Base-by-base conservation (phyloP, 2,888 invertebrate species). In the Clanis bilineata region DNA sequence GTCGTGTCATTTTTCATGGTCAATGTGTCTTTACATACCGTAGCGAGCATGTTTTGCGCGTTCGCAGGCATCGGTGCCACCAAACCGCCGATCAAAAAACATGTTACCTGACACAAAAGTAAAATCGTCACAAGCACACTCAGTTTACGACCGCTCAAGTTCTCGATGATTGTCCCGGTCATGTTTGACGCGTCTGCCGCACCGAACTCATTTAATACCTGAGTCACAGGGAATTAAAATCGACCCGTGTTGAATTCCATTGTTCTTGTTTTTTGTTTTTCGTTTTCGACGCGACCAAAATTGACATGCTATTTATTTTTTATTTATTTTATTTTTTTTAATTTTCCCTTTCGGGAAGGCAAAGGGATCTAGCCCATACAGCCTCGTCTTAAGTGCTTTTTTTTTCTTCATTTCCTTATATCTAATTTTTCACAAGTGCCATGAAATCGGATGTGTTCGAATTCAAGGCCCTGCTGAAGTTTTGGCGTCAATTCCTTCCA, bases 141-240 rank as follows among this genome's bases (percentile, higher is more conserved):
- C 38, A 99, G 93, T 89, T 99, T 99, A 71, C 95, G 95, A 58
- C 98, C 98, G 87, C 99, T 99, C 62, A 99, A 92, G 86, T 99
- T 99, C 92, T 99, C 99, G 65, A 99, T 94, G 73, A 99, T 98
- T 43, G 99, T 98, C 44, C 99, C 99, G 62, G 96, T 94, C 97
- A 97, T 97, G 72, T 78, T 86, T 63, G 58, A 62, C 60, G 58
- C 67, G 66, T 67, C 64, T 63, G 67, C 63, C 61, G 65, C 66
- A 60, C 60, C 56, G 63, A 68, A 70, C 58, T 69, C 72, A 76
- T 73, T 62, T 65, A 68, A 60, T 68, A 70, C 68, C 62, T 68
- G 63, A 76, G 61, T 70, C 69, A 66, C 25, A 18, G 28, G 15
- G 66, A 74, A 65, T 66, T 74, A 80, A 61, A 76, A 79, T 76